Evolutionary conservation across 1,140 invertebrate genomes (phyloP), one percentile per base, ranked within the genome.

Genomic region (Protaetia brevitarsis): DNA sequence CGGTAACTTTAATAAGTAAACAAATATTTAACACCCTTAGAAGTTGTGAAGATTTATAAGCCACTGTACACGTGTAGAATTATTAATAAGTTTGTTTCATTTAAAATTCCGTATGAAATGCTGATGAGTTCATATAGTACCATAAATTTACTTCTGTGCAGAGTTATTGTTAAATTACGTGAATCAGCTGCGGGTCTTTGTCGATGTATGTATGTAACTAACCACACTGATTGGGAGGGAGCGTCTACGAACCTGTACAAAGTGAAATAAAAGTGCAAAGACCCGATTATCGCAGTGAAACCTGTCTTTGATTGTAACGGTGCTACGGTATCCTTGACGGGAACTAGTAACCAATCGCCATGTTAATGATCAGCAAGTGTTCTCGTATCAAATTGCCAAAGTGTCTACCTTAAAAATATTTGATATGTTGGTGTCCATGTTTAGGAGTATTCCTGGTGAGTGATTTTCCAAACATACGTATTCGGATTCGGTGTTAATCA

Each of bases 381-480:
- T 34, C 34, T 30, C 19, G n/a, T 31, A 19, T 7, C 23, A 30
- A 30, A 16, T 23, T 31, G 11, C 36, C 60, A 62, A 62, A 62
- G 29, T 62, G 60, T 31, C 29, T 23, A 34, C 60, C 4, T 62
- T 62, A 36, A 66, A 66, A 27, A 36, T 68, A 29, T 58, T 59
- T 68, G 76, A 75, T 61, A 76, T 76, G 71, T 65, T 77, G 62
- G 73, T 76, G 30, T 76, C 74, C 60, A 74, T 77, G 30, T 77
- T 77, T 66, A 67, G 73, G 69, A 77, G 70, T 66, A 73, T 72
- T 37, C 75, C 76, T 64, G 76, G 76, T 71, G 70, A 67, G 71
- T 68, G 21, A 23, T 23, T 6, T 1, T n/a, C 26, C 11, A 27
- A 13, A 29, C 7, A 2, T n/a, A 59, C n/a, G n/a, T n/a, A n/a